Conservation (phyloP, 2,888 invertebrate genomes). For the Papilio gigon region DNA sequence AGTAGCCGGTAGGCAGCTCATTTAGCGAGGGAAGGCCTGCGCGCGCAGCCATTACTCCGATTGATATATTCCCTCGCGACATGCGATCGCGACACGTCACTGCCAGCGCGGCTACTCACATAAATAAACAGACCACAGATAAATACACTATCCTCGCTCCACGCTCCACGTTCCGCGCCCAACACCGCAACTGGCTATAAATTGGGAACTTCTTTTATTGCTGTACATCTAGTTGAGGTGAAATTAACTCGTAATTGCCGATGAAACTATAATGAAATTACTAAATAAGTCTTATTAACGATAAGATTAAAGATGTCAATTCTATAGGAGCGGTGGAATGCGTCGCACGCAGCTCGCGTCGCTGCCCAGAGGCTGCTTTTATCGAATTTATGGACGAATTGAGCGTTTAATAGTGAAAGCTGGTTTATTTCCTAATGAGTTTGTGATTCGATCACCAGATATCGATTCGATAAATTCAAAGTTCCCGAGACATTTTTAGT, state of each 20-base stretch:
- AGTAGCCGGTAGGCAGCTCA: conserved; percentile 65
- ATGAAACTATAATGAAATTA: conserved; percentile 59
- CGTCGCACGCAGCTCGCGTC: conserved; percentile 1
- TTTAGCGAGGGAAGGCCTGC: conserved; percentile 53
- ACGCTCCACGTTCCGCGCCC: conserved; percentile 61
- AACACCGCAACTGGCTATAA: conserved; percentile 68
- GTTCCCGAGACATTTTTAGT: neutral
- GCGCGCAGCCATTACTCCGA: conserved; percentile 73
- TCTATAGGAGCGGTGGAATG: conserved; percentile 32
- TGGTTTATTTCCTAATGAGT: conserved; percentile 26
- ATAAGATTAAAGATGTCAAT: conserved; percentile 41
- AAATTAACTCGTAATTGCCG: conserved; percentile 71
- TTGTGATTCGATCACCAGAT: conserved; percentile 16
- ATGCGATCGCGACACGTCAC: conserved; percentile 81
- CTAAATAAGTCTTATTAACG: conserved; percentile 47
- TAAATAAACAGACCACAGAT: conserved; percentile 64
- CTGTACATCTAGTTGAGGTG: conserved; percentile 60
- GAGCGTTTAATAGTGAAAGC: conserved; percentile 29
- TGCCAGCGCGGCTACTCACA: conserved; percentile 51
- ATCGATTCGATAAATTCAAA: conserved; percentile 28
- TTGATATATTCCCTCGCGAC: conserved; percentile 78
- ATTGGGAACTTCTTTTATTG: conserved; percentile 69
- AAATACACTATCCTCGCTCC: conserved; percentile 66
- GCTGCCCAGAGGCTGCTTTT: conserved; percentile 19
- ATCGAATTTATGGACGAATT: conserved; percentile 37